Evolutionary conservation across 2,113 vertebrate genomes (phyloP), one percentile per base, ranked within the genome.

Genomic region (Antechinus stuartii): DNA sequence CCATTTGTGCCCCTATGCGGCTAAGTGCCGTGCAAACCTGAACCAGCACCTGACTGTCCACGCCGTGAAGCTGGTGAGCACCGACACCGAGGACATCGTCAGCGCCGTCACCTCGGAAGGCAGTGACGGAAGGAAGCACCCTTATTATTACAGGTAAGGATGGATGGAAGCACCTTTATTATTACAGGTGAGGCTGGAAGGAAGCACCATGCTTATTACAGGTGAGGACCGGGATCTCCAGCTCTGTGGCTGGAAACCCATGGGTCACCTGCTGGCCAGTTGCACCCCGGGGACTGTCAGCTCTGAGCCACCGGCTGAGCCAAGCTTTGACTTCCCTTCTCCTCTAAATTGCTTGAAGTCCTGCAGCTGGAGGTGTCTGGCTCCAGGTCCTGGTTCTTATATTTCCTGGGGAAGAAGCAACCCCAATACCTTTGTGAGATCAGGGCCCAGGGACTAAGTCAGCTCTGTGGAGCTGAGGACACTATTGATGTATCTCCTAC

Each of bases 21-120:
- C 99, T 98, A 99, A 99, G 99, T 99, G 99, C 98, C 99, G 99
- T 96, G 99, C 99, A 93, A 99, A 99, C 98, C 99, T 99, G 98
- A 99, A 99, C 99, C 99, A 99, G 98, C 99, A 99, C 98, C 98
- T 99, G 98, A 99, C 99, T 4, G 99, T 99, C 98, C 99, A 99
- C 98, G 99, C 99, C 0, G 99, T 99, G 99, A 99, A 99, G 98
- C 99, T 99, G 99, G 99, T 99, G 98, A 99, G 99, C 98, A 99
- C 99, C 2, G 99, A 99, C 97, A 97, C 99, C 0, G 99, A 99
- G 98, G 99, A 99, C 98, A 99, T 99, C 25, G 99, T 99, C 98
- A 99, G 99, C 61, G 99, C 99, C 1, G 99, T 99, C 97, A 99
- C 99, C 96, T 98, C 99, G 0, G 99, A 99, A 96, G 98, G 99